phyloP scores from a whole-genome alignment of 2,888 invertebrate species.

The Acrobasis repandana region DNA sequence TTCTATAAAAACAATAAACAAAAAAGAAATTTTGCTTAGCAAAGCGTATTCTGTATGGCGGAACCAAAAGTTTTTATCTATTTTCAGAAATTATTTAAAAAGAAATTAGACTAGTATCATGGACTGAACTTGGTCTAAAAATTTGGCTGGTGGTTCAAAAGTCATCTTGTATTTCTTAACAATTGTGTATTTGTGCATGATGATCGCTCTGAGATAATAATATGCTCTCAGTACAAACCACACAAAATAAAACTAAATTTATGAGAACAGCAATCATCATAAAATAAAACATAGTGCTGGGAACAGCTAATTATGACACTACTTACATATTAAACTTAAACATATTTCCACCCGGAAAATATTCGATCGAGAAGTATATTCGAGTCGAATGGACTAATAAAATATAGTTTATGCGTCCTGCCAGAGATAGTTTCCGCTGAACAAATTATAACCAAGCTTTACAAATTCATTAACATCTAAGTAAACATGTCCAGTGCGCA shows the following conservation, averaged over 20 bases:
- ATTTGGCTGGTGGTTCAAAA: too few species aligned
- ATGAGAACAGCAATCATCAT: slow-evolving; percentile 1
- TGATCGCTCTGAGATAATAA: background rate
- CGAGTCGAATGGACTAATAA: slow-evolving; percentile 21
- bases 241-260: slow-evolving; percentile 4
- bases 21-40: too few species aligned
- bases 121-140: too few species aligned
- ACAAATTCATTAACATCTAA: slow-evolving; percentile 47
- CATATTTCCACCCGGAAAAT: slow-evolving; percentile 18
- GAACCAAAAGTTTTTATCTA: too few species aligned
- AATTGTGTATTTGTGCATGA: too few species aligned
- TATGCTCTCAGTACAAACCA: background rate
- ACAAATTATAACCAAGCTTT: slow-evolving; percentile 43
- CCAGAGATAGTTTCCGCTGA: slow-evolving; percentile 55
- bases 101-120: too few species aligned
- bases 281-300: slow-evolving; percentile 13
- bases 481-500: slow-evolving; percentile 15
- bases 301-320: slow-evolving; percentile 1
- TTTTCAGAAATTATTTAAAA: too few species aligned
- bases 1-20: too few species aligned
- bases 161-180: too few species aligned
- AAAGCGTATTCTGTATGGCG: too few species aligned
- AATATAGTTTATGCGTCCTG: slow-evolving; percentile 60
- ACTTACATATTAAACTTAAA: slow-evolving; percentile 13
- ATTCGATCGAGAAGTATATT: slow-evolving; percentile 11